Conservation (phyloP, 2,113 vertebrate species). For the Psephotus haematonotus region DNA sequence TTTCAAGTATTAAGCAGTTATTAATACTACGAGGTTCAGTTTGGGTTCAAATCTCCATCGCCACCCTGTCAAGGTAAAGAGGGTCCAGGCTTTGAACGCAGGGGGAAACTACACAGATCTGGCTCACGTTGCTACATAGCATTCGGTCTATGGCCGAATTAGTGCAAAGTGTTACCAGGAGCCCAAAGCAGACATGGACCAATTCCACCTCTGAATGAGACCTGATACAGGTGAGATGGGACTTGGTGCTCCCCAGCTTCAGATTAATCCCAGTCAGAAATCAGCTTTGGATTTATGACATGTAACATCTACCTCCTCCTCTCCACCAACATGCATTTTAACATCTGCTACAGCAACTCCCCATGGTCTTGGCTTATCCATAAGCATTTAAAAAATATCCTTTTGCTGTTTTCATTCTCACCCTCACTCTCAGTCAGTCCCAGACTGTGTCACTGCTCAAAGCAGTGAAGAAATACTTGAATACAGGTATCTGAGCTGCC, state of each 20-base stretch:
- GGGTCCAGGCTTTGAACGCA: background rate
- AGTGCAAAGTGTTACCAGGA: background rate
- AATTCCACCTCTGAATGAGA: background rate
- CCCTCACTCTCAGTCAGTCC: background rate
- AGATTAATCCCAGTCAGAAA: background rate
- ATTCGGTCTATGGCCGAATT: background rate
- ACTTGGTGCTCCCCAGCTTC: background rate
- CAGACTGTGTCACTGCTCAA: background rate
- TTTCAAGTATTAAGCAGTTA: background rate
- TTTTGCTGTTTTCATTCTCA: background rate
- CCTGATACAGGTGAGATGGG: fast-evolving
- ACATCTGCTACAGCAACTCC: background rate
- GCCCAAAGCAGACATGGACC: background rate
- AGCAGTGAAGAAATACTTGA: background rate
- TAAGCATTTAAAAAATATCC: background rate
- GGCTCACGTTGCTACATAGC: fast-evolving
- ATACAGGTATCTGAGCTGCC: background rate
- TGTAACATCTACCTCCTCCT: background rate
- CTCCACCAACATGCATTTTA: background rate
- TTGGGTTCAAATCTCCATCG: background rate
- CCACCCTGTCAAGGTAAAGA: background rate
- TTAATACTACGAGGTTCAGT: background rate
- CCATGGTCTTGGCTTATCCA: background rate
- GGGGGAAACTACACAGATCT: background rate
- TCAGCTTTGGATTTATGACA: background rate